Evolutionary conservation across 1,140 invertebrate genomes (phyloP).

Genomic region (Achroia grisella): DNA sequence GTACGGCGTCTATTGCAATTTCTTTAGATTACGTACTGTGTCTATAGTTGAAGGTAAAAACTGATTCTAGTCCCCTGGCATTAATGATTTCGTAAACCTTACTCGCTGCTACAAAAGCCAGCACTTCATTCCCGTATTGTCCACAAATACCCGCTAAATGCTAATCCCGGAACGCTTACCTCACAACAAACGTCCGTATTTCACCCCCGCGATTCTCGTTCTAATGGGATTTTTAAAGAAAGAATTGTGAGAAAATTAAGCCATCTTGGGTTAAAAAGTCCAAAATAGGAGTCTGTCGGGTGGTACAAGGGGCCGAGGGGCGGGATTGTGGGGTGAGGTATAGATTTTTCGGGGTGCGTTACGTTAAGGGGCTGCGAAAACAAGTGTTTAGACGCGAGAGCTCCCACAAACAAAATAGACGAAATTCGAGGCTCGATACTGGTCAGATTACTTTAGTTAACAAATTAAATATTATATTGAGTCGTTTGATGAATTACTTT

Average conservation of each 20-base stretch:
- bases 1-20: too few relatives aligned
- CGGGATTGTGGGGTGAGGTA: slow-evolving; percentile 17
- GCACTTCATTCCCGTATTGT: slow-evolving; percentile 3
- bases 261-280: slow-evolving; percentile 60
- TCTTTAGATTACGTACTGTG: too few relatives aligned
- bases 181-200: slow-evolving; percentile 7
- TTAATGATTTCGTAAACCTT: too few relatives aligned
- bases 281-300: slow-evolving; percentile 30
- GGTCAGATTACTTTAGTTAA: neutral
- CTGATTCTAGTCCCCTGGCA: too few relatives aligned
- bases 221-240: slow-evolving; percentile 52
- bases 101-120: too few relatives aligned
- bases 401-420: neutral
- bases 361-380: slow-evolving; percentile 19
- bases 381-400: slow-evolving; percentile 19
- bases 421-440: neutral
- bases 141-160: slow-evolving; percentile 17
- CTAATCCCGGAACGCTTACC: slow-evolving; percentile 18
- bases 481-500: neutral
- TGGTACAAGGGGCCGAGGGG: slow-evolving; percentile 4
- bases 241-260: slow-evolving; percentile 54
- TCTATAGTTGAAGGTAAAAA: too few relatives aligned
- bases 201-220: slow-evolving; percentile 1
- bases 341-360: slow-evolving; percentile 44
- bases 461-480: too few relatives aligned